Percentiles rank a stretch among this genome's conserved stretches.
phyloP scores from a whole-genome alignment of 2,113 vertebrate genomes.

The Ptychochromis oligacanthus region DNA sequence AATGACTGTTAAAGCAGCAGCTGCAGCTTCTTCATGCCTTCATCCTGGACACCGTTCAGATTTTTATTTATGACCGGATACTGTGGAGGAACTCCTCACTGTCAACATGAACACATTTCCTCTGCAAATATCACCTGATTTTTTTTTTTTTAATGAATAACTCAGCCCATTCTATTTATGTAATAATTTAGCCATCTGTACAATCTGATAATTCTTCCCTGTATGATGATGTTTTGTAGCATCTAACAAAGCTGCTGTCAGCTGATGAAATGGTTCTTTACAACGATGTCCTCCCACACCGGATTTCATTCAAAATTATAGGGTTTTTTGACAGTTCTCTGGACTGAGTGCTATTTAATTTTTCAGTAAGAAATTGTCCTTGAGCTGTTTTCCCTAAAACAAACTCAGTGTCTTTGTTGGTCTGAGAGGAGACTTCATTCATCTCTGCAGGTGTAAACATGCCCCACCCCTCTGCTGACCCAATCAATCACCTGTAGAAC shows the following conservation, averaged over 20 bases:
- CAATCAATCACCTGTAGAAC: slow-evolving; percentile 14
- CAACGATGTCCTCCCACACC: background rate
- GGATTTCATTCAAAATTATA: background rate
- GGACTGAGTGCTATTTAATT: background rate
- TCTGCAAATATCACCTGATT: background rate
- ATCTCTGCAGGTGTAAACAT: slow-evolving; percentile 3
- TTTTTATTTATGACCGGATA: background rate
- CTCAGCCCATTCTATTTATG: background rate
- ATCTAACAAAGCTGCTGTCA: background rate
- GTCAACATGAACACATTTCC: background rate
- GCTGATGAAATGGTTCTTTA: background rate
- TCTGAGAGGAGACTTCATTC: background rate
- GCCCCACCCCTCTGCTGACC: slow-evolving; percentile 1
- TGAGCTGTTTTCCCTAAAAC: background rate
- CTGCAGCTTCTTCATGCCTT: background rate
- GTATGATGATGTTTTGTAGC: background rate
- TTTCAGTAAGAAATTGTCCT: background rate
- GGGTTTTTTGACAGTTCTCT: background rate
- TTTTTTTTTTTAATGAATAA: background rate
- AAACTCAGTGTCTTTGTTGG: background rate
- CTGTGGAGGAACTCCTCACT: background rate
- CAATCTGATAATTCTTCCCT: background rate
- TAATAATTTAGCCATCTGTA: background rate
- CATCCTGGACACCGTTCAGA: background rate
- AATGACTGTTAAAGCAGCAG: background rate